Evolutionary conservation across 2,888 invertebrate species (phyloP).

Genomic region (Habroteleia sp.): DNA sequence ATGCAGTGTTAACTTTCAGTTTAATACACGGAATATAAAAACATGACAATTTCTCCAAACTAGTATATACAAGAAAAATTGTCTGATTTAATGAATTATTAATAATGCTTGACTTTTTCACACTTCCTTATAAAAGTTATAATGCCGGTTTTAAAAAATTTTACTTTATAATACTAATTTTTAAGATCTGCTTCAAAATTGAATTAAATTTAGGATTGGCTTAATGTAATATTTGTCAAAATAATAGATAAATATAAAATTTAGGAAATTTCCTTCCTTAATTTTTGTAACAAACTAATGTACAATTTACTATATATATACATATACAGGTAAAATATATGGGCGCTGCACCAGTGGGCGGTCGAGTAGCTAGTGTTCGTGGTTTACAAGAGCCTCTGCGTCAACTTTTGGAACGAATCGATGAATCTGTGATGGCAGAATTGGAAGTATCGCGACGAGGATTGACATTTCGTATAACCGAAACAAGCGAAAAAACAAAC

Average conservation of each 20-base stretch:
- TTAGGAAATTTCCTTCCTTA: too few relatives aligned
- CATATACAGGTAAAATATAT: constrained; percentile 90
- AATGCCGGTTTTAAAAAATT: too few relatives aligned
- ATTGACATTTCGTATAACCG: constrained; percentile 75
- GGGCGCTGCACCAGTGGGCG: constrained; percentile 89
- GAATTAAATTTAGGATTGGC: too few relatives aligned
- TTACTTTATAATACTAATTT: too few relatives aligned
- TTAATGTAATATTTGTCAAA: too few relatives aligned
- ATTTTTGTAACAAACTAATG: too few relatives aligned
- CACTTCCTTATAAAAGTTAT: not conserved
- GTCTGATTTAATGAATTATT: not conserved
- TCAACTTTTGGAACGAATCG: constrained; percentile 75
- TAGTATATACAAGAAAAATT: constrained; percentile 6
- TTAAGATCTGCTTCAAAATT: too few relatives aligned
- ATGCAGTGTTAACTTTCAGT: not conserved
- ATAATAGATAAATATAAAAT: too few relatives aligned
- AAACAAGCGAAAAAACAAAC: constrained; percentile 83
- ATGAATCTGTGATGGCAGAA: constrained; percentile 73
- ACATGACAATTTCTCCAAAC: constrained; percentile 17
- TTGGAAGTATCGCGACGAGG: constrained; percentile 78
- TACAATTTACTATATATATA: too few relatives aligned
- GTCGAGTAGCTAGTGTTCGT: constrained; percentile 90
- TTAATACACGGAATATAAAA: not conserved
- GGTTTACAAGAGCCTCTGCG: constrained; percentile 90
- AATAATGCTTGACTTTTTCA: not conserved